These are phyloP conservation scores for Tragelaphus oryx DNA, from an alignment of 2,797 vertebrate species.

Conservation along the genomic window DNA sequence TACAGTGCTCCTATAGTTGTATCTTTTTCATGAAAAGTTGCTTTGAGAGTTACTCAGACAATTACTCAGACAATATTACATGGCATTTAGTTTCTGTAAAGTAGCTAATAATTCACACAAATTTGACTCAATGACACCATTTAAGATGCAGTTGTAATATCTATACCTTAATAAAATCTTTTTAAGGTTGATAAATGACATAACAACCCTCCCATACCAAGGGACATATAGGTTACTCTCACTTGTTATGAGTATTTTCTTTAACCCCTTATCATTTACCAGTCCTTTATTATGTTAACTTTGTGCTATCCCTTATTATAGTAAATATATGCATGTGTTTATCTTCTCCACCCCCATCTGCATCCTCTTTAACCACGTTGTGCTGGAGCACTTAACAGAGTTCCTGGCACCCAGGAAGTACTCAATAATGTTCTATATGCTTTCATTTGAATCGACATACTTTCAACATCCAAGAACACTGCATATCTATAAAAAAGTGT, in stretches of 20 bases:
- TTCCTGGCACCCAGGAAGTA: background rate
- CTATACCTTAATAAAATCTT: background rate
- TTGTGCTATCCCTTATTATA: background rate
- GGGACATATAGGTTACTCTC: background rate
- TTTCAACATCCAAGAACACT: background rate
- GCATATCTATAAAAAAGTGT: background rate
- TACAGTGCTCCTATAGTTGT: background rate
- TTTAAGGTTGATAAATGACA: background rate
- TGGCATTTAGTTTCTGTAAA: background rate
- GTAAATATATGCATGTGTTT: background rate
- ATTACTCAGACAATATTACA: background rate
- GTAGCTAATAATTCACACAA: background rate
- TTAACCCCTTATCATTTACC: background rate
- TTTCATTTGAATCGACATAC: background rate
- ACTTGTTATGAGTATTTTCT: background rate
- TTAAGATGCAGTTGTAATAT: background rate
- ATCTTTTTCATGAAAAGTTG: background rate
- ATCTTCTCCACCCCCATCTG: too few species aligned
- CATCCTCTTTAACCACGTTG: background rate
- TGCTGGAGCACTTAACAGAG: background rate
- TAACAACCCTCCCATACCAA: background rate
- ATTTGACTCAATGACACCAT: background rate
- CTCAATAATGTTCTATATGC: background rate
- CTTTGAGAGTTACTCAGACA: background rate
- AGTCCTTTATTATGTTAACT: background rate